Conservation (phyloP, 2,888 invertebrate genomes). For the Leptarthrus brevirostris region DNA sequence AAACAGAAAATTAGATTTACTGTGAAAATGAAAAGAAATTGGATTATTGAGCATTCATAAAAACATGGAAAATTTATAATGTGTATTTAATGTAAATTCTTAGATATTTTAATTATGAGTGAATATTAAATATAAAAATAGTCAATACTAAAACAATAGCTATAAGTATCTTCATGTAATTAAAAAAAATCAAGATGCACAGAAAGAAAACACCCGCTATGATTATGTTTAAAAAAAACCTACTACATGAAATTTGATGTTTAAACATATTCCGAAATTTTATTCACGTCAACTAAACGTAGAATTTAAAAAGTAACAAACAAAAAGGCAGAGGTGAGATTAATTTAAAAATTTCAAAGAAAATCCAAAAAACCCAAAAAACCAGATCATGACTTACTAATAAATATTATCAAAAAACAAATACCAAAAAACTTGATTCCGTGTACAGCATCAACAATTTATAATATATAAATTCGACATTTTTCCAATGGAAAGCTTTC, state of each 20-base stretch:
- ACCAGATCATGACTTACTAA: conserved; percentile 9
- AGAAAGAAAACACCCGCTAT: background rate
- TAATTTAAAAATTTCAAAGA: background rate
- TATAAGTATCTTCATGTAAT: conserved; percentile 41
- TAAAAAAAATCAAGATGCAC: background rate
- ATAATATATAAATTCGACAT: conserved; percentile 27
- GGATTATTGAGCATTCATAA: background rate
- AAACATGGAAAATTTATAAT: conserved; percentile 28
- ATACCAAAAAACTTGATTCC: background rate
- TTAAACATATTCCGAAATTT: background rate
- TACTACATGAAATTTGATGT: background rate
- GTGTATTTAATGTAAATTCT: conserved; percentile 45
- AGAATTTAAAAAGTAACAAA: background rate
- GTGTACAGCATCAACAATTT: conserved; percentile 8
- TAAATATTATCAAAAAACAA: background rate
- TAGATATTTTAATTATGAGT: conserved; percentile 46
- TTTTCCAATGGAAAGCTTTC: conserved; percentile 51
- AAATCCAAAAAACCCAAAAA: background rate
- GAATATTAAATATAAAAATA: conserved; percentile 37
- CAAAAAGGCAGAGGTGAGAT: background rate
- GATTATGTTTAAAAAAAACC: background rate
- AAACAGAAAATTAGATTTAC: background rate
- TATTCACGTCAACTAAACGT: background rate
- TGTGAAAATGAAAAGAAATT: background rate
- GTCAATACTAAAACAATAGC: conserved; percentile 32